Evolutionary conservation across 37 sponge, comb jelly and placozoan genomes (phyloP).

Genomic region (Amphimedon queenslandica): DNA sequence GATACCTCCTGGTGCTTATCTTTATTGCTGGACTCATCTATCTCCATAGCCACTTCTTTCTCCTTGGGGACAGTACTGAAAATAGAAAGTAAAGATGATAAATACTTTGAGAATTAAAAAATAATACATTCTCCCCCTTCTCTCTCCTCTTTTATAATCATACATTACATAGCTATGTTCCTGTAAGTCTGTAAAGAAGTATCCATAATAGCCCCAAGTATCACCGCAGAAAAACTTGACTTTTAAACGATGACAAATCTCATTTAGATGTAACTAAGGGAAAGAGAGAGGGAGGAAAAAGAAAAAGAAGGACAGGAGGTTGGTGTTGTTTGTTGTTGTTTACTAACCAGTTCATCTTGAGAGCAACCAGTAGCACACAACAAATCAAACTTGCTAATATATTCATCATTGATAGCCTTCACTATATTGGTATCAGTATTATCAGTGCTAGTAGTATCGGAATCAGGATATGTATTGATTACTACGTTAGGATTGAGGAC

Average conservation of each 20-base stretch:
- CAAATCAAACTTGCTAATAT: conserved; percentile 65
- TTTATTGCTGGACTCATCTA: conserved; percentile 7
- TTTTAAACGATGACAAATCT: conserved; percentile 54
- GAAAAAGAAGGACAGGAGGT: neutral
- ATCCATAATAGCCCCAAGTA: conserved; percentile 93
- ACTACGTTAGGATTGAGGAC: conserved; percentile 84
- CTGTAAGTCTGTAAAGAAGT: conserved; percentile 80
- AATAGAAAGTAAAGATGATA: neutral
- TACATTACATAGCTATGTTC: conserved; percentile 56
- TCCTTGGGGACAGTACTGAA: conserved; percentile 1
- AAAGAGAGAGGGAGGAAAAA: neutral
- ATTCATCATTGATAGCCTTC: conserved; percentile 60
- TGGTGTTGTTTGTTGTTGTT: neutral
- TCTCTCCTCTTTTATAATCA: neutral
- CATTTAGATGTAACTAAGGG: conserved; percentile 50
- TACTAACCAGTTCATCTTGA: conserved; percentile 27
- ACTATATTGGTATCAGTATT: conserved; percentile 28
- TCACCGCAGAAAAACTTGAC: conserved; percentile 87
- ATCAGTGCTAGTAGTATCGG: conserved; percentile 38
- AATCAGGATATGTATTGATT: too few species aligned
- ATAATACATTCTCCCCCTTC: neutral
- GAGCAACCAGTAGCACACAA: conserved; percentile 54
- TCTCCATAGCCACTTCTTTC: neutral
- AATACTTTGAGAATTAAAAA: conserved; percentile 2
- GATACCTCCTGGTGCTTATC: too few species aligned